These are phyloP conservation scores for Rugalucina vietnamica DNA, from an alignment of 2,888 invertebrate genomes.

Conservation along the genomic window DNA sequence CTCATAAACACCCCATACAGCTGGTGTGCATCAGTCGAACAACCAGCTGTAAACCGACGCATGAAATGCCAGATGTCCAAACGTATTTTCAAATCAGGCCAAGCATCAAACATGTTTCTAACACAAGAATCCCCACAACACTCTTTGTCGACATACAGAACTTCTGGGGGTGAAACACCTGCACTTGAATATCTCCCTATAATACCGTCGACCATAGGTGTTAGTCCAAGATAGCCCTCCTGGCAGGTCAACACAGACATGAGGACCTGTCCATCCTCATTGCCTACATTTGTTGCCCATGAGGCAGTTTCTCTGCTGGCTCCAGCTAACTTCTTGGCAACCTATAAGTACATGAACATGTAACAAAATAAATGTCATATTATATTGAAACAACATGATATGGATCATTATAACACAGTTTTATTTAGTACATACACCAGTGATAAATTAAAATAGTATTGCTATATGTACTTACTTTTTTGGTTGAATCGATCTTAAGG, in stretches of 20 bases:
- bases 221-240: conserved; percentile 60
- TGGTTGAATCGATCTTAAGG: conserved; percentile 70
- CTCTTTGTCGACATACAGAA: conserved; percentile 71
- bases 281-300: conserved; percentile 57
- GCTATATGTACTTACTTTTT: conserved; percentile 53
- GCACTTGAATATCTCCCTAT: conserved; percentile 56
- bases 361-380: background rate
- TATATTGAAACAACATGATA: background rate
- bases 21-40: conserved; percentile 61
- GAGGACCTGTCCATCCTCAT: conserved; percentile 65
- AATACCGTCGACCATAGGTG: conserved; percentile 58
- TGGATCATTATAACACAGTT: background rate
- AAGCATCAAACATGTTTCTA: conserved; percentile 36
- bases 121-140: conserved; percentile 60
- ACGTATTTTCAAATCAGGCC: conserved; percentile 49
- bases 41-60: conserved; percentile 52
- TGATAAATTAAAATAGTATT: background rate
- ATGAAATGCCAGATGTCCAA: conserved; percentile 72
- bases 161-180: conserved; percentile 49
- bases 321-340: conserved; percentile 26
- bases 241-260: conserved; percentile 62
- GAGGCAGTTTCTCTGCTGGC: background rate
- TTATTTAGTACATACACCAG: background rate
- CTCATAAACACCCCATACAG: conserved; percentile 65
- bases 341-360: background rate